These are phyloP conservation scores for Rhinichthys klamathensis DNA, from an alignment of 2,113 vertebrate genomes.

Conservation along the genomic window DNA sequence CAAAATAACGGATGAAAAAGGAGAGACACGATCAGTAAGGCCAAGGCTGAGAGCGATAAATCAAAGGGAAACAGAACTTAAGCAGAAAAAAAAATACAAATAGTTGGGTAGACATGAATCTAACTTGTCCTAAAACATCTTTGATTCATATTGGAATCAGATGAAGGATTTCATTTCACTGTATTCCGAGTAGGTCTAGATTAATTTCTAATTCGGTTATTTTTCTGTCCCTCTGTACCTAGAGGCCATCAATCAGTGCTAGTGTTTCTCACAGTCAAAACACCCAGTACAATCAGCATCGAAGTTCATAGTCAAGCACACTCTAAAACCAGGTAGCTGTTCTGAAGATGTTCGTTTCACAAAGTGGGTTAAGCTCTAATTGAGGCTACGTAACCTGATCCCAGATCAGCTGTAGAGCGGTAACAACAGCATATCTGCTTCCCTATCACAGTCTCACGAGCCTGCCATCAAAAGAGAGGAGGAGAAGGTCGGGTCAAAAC, in stretches of 20 bases:
- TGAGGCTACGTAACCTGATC: neutral
- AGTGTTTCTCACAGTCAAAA: conserved; percentile 64
- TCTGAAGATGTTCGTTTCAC: neutral
- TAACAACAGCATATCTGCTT: neutral
- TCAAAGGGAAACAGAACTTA: conserved; percentile 48
- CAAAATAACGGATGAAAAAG: conserved; percentile 35
- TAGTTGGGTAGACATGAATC: conserved; percentile 21
- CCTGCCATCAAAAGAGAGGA: neutral
- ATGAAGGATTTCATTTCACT: conserved; percentile 50
- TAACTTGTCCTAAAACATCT: conserved; percentile 16
- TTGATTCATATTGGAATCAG: neutral
- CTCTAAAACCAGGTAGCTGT: neutral
- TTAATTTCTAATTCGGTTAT: conserved; percentile 45
- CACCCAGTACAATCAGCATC: conserved; percentile 63
- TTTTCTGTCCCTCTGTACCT: conserved; percentile 52
- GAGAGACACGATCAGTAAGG: conserved; percentile 63
- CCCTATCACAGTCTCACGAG: conserved; percentile 59
- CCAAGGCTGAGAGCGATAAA: conserved; percentile 63
- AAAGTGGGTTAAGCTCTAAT: neutral
- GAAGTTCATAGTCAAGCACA: conserved; percentile 65
- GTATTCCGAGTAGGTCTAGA: conserved; percentile 26
- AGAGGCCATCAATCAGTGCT: conserved; percentile 70
- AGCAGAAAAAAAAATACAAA: conserved; percentile 33
- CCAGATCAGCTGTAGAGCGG: conserved; percentile 15
- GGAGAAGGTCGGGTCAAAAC: conserved; percentile 7